Percentiles rank a stretch among this genome's conserved stretches.
Conservation (phyloP, 2,888 invertebrate genomes). For the Drosophila neotestacea region DNA sequence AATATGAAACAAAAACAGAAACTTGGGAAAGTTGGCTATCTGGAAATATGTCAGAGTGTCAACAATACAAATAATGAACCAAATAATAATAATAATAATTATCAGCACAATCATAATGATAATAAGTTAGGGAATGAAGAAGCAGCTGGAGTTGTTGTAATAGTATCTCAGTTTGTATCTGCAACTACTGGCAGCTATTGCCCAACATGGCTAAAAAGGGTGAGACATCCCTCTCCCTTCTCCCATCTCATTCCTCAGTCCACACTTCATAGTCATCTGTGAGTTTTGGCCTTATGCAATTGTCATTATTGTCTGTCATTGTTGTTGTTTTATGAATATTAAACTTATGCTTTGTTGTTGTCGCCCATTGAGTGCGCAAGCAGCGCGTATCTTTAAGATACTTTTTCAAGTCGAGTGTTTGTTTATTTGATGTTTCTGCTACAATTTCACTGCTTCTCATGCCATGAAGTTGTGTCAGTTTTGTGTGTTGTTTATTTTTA, state of each 20-base stretch:
- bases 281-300: slow-evolving; percentile 57
- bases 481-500: slow-evolving; percentile 2
- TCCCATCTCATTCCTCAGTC: not conserved
- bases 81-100: slow-evolving; percentile 44
- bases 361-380: slow-evolving; percentile 31
- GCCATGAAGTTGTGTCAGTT: slow-evolving; percentile 49
- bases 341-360: slow-evolving; percentile 39
- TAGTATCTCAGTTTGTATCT: slow-evolving; percentile 47
- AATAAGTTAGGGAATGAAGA: slow-evolving; percentile 17
- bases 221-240: slow-evolving; percentile 5
- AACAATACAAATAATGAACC: slow-evolving; percentile 50
- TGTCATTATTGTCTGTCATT: slow-evolving; percentile 50
- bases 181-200: slow-evolving; percentile 37
- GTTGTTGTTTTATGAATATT: slow-evolving; percentile 49
- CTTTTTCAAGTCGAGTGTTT: slow-evolving; percentile 40
- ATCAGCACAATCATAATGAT: slow-evolving; percentile 40
- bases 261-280: slow-evolving; percentile 11
- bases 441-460: slow-evolving; percentile 56
- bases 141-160: slow-evolving; percentile 45
- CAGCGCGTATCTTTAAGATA: slow-evolving; percentile 51
- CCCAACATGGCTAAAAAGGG: slow-evolving; percentile 38
- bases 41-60: slow-evolving; percentile 65
- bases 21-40: slow-evolving; percentile 70
- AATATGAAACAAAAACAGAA: slow-evolving; percentile 41
- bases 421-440: slow-evolving; percentile 22